These are phyloP conservation scores for Sander vitreus DNA, from an alignment of 2,113 vertebrate genomes.

Conservation along the genomic window DNA sequence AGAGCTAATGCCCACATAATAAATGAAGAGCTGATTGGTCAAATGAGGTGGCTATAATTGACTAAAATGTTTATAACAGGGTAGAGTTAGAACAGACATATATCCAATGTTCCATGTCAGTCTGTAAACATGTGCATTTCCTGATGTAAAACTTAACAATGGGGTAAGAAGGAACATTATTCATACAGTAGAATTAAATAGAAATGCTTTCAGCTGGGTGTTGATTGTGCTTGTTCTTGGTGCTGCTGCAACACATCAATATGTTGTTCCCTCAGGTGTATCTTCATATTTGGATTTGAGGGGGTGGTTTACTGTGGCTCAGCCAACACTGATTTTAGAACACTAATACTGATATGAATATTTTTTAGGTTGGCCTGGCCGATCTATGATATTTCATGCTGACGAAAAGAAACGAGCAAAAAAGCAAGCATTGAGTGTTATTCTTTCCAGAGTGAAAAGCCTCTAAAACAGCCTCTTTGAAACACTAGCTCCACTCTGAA, in stretches of 20 bases:
- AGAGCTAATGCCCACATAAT: conserved; percentile 45
- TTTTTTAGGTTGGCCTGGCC: background rate
- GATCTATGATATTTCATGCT: too few relatives aligned
- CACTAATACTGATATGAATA: background rate
- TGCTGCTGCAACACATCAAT: conserved; percentile 11
- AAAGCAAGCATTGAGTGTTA: too few relatives aligned
- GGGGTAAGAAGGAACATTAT: background rate
- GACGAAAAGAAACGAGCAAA: background rate
- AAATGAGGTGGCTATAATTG: conserved; percentile 49
- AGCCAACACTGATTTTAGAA: conserved; percentile 8
- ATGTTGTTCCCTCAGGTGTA: conserved; percentile 5
- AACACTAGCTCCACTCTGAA: background rate
- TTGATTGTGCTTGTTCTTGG: background rate
- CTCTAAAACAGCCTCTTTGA: background rate
- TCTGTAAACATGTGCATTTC: background rate
- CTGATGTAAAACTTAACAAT: background rate
- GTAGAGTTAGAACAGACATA: conserved; percentile 17
- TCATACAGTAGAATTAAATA: background rate
- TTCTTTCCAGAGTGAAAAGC: background rate
- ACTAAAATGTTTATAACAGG: conserved; percentile 31
- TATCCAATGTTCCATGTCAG: background rate
- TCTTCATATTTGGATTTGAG: background rate
- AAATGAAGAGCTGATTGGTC: conserved; percentile 47
- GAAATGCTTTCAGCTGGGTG: background rate
- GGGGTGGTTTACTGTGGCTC: background rate